Base-by-base conservation (phyloP, 2,113 vertebrate genomes). In the Neopipo cinnamomea region DNA sequence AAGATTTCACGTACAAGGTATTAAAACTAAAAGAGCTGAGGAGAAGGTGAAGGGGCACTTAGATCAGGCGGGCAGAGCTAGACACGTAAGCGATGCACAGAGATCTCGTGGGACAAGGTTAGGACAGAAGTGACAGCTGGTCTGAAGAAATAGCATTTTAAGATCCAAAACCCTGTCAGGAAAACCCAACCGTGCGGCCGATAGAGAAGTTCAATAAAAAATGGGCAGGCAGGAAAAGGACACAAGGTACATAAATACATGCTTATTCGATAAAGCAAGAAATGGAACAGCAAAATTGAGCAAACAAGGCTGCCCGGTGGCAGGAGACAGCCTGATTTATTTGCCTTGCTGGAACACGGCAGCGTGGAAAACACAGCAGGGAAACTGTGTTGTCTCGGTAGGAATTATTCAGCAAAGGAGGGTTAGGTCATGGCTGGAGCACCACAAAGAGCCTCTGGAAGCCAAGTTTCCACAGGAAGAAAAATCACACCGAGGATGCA, bases 61-160 rank as follows among this genome's bases (percentile, higher is more conserved):
- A 16, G 39, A 35, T 35, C 25, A 58, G 68, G 37, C 80, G 89
- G 86, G 79, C 76, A 87, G 76, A 88, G 58, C 84, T 9, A 42
- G 82, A 49, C 63, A 70, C 4, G 0, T 61, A 68, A 87, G 84
- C 0, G 0, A 66, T 49, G 76, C 73, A 21, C 73, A 46, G 78
- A 72, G 58, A 82, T 88, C 93, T 96, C 87, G 2, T 9, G 89
- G 89, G 91, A 85, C 75, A 39, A 89, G 81, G 87, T 61, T 72
- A 92, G 93, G 93, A 96, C 77, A 89, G 94, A 91, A 96, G 87
- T 89, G 86, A 94, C 95, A 96, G 93, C 91, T 95, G 95, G 86
- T 25, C 89, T 56, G 74, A 88, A 96, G 93, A 93, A 96, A 91
- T 3, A 82, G 74, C 81, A 65, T 71, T 93, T 59, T 78, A 91